Evolutionary conservation across 2,888 invertebrate genomes (phyloP).

Genomic region (Clivina fossor): DNA sequence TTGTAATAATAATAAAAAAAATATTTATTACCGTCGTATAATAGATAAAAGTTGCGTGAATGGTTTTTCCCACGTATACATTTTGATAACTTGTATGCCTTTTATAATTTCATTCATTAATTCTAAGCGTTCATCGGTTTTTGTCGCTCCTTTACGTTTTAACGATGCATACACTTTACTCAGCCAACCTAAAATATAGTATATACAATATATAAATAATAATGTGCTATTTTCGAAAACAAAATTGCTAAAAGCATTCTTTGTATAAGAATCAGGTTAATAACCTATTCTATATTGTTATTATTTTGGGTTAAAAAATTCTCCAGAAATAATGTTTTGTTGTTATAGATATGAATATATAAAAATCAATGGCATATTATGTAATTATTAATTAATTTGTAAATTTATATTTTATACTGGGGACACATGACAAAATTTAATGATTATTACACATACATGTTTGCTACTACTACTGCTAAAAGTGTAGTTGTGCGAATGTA

Average conservation of each 20-base stretch:
- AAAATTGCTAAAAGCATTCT: conserved; percentile 16
- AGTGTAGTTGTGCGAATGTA: too few relatives aligned
- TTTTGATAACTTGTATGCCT: conserved; percentile 89
- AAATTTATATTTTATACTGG: too few relatives aligned
- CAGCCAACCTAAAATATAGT: conserved; percentile 46
- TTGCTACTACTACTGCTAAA: too few relatives aligned
- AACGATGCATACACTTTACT: conserved; percentile 50
- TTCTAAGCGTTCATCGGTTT: conserved; percentile 67
- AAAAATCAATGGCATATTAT: too few relatives aligned
- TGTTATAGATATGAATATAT: too few relatives aligned
- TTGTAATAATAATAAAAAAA: too few relatives aligned
- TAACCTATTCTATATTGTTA: not conserved
- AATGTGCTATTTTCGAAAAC: not conserved
- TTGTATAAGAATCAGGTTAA: conserved; percentile 18
- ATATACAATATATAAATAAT: not conserved
- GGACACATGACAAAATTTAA: too few relatives aligned
- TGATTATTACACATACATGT: too few relatives aligned
- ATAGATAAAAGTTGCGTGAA: conserved; percentile 80
- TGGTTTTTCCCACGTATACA: conserved; percentile 95
- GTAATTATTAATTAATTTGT: too few relatives aligned
- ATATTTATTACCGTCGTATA: conserved; percentile 66
- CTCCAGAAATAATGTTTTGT: not conserved
- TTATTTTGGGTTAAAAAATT: conserved; percentile 2
- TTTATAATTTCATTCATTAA: conserved; percentile 72
- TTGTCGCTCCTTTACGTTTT: conserved; percentile 58